phyloP scores from a whole-genome alignment of 2,113 vertebrate species.

The Vulpes lagopus region DNA sequence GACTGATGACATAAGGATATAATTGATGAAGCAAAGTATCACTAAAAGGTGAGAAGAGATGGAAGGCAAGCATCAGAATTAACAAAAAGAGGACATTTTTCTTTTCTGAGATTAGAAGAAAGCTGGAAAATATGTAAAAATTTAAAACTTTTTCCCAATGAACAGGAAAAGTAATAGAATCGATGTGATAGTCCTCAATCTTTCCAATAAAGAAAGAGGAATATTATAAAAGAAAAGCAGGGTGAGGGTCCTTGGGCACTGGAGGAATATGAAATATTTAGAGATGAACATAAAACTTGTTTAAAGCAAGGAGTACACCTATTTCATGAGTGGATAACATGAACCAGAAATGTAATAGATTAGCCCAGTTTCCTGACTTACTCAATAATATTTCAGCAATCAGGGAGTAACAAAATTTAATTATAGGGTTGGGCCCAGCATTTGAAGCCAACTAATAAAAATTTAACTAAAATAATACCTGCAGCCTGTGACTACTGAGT shows the following conservation, averaged over 20 bases:
- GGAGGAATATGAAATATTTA: background rate
- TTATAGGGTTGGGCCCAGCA: background rate
- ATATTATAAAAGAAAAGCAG: background rate
- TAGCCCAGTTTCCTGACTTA: background rate
- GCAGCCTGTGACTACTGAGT: background rate
- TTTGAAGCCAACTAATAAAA: background rate
- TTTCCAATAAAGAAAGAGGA: background rate
- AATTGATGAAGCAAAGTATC: constrained; percentile 4
- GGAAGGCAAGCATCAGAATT: background rate
- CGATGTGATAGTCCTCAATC: background rate
- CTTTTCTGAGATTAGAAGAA: background rate
- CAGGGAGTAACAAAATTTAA: background rate
- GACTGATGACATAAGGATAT: background rate
- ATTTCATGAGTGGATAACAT: background rate
- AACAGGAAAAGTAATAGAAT: background rate
- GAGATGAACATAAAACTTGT: background rate
- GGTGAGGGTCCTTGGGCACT: background rate
- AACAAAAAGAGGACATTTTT: background rate
- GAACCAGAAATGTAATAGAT: background rate
- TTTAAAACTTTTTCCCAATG: background rate
- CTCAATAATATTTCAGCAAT: background rate
- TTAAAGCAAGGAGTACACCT: background rate
- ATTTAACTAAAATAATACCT: background rate
- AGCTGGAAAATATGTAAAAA: background rate
- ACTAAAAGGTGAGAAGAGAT: background rate